Evolutionary conservation across 2,888 invertebrate species (phyloP), one percentile per base, ranked within the genome.

Genomic region (Eugnorisma glareosa): DNA sequence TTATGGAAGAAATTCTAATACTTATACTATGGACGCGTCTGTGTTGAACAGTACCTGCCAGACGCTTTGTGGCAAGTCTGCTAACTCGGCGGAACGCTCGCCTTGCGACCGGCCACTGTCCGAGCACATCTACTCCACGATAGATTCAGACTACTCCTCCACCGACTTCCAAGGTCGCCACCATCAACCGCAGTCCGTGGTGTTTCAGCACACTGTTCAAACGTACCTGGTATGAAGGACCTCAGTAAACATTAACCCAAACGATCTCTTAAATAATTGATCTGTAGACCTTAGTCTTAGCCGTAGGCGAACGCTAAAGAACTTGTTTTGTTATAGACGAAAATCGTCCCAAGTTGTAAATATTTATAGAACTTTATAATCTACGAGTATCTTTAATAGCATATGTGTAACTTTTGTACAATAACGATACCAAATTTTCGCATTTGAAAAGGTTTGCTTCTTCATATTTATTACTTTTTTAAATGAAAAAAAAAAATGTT

Each of bases 111-210:
- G 98, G 81, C 98, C 98, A 68, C 97, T 98, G 68, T 98, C 98
- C 85, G 98, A 99, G 94, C 98, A 98, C 94, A 99, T 99, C 91
- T 99, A 99, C 94, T 98, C 98, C 83, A 98, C 98, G 93, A 99
- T 99, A 94, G 98, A 99, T 94, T 98, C 98, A 71, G 98, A 98
- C 94, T 98, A 98, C 93, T 98, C 98, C 93, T 98, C 98, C 80
- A 94, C 90, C 68, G 96, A 95, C 87, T 95, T 93, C 91, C 95
- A 95, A 86, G 94, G 94, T 81, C 94, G 96, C 40, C 95, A 94
- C 86, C 90, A 93, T 82, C 96, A 94, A 82, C 96, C 95, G 66
- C 96, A 97, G 81, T 93, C 97, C 77, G 94, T 96, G 84, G 95
- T 96, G 74, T 91, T 96, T 86, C 96, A 97, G 86, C 97, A 96